Evolutionary conservation across 1,140 invertebrate species (phyloP).

Genomic region (Neodiprion pinetum): DNA sequence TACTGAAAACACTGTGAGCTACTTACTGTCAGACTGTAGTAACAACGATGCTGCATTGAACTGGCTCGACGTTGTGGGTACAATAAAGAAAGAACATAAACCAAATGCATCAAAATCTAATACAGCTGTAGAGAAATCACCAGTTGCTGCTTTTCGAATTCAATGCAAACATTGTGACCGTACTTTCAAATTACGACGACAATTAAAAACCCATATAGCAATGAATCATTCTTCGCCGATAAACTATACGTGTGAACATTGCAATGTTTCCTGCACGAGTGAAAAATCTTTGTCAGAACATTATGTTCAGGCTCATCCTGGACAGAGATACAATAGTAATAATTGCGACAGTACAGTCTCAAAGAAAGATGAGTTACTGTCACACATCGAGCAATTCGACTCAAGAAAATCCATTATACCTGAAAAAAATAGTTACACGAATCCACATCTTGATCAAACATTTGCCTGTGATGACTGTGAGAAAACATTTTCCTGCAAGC

Average conservation of each 20-base stretch:
- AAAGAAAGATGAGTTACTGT: background rate
- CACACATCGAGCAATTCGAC: background rate
- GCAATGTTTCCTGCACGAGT: background rate
- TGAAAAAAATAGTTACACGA: background rate
- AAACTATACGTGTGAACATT: background rate
- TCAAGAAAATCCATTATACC: background rate
- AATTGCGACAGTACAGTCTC: background rate
- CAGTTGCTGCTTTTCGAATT: background rate
- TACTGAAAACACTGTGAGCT: slow-evolving; percentile 23
- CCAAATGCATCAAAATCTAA: background rate
- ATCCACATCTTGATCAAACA: background rate
- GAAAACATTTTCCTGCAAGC: background rate
- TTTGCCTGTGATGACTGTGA: background rate
- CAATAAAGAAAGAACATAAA: slow-evolving; percentile 17
- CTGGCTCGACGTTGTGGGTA: slow-evolving; percentile 28
- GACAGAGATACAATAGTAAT: background rate
- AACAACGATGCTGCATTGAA: slow-evolving; percentile 28
- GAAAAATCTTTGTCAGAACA: background rate
- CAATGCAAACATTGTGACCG: background rate
- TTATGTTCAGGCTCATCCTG: background rate
- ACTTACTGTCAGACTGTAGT: slow-evolving; percentile 27
- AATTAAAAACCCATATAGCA: background rate
- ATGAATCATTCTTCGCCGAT: background rate
- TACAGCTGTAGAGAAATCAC: background rate
- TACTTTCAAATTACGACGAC: background rate